Conservation (phyloP, 2,888 invertebrate species). For the Spisula solida region DNA sequence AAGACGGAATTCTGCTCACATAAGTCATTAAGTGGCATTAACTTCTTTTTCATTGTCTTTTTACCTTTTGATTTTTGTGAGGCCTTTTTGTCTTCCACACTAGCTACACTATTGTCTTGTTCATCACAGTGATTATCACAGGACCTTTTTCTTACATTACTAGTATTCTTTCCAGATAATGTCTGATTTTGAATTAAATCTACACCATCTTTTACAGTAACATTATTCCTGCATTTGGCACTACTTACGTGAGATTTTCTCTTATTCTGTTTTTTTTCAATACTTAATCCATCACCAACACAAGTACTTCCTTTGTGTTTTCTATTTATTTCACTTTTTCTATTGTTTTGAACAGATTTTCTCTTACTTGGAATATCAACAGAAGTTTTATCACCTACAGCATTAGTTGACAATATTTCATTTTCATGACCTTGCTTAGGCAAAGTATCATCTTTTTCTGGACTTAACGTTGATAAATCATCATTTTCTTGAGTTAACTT, state of each 20-base stretch:
- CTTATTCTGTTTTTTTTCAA: slow-evolving; percentile 26
- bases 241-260: background rate
- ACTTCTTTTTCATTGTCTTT: slow-evolving; percentile 70
- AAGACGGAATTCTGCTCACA: slow-evolving; percentile 71
- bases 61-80: slow-evolving; percentile 26
- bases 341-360: slow-evolving; percentile 10
- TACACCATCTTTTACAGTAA: background rate
- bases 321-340: slow-evolving; percentile 11
- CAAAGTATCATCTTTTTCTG: slow-evolving; percentile 33
- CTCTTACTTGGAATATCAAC: slow-evolving; percentile 23
- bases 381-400: background rate
- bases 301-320: background rate
- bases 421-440: slow-evolving; percentile 15
- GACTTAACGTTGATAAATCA: background rate
- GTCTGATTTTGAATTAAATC: slow-evolving; percentile 8
- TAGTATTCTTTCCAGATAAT: background rate
- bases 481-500: slow-evolving; percentile 23
- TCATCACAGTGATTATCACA: background rate
- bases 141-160: background rate
- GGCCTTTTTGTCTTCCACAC: background rate
- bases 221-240: background rate
- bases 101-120: background rate
- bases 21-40: slow-evolving; percentile 71
- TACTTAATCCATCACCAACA: background rate
- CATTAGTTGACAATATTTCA: background rate